These are phyloP conservation scores for Plusia festucae DNA, from an alignment of 2,888 invertebrate genomes.

Conservation along the genomic window DNA sequence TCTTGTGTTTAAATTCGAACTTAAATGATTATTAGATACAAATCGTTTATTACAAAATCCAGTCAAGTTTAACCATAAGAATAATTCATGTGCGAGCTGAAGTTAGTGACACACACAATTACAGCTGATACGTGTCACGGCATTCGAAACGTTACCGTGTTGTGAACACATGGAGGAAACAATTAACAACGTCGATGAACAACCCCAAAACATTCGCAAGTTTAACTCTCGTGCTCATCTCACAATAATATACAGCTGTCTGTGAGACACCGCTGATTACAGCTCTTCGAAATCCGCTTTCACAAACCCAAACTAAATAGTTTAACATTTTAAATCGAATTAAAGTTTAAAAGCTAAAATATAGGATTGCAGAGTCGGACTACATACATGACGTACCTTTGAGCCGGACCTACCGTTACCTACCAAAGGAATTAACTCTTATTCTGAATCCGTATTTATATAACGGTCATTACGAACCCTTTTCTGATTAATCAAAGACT, in stretches of 20 bases:
- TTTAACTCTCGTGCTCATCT: background rate
- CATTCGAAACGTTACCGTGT: background rate
- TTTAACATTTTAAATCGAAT: background rate
- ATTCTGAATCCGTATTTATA: constrained; percentile 6
- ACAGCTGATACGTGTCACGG: background rate
- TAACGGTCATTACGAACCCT: constrained; percentile 1
- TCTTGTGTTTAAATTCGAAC: no score
- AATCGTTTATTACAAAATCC: background rate
- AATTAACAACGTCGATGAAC: background rate
- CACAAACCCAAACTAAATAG: background rate
- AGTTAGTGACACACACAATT: background rate
- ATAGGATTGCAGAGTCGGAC: background rate
- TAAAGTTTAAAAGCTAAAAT: background rate
- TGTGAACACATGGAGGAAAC: background rate
- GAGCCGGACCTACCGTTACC: background rate
- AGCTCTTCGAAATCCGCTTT: constrained; percentile 22
- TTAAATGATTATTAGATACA: background rate
- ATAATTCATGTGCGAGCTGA: background rate
- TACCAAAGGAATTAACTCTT: background rate
- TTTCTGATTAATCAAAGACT: constrained; percentile 9
- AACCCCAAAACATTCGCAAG: background rate
- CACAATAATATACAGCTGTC: background rate
- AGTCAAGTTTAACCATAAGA: no score
- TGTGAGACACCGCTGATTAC: background rate
- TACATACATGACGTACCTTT: background rate